Evolutionary conservation across 2,888 invertebrate genomes (phyloP).

Genomic region (Drosophila longiperda): DNA sequence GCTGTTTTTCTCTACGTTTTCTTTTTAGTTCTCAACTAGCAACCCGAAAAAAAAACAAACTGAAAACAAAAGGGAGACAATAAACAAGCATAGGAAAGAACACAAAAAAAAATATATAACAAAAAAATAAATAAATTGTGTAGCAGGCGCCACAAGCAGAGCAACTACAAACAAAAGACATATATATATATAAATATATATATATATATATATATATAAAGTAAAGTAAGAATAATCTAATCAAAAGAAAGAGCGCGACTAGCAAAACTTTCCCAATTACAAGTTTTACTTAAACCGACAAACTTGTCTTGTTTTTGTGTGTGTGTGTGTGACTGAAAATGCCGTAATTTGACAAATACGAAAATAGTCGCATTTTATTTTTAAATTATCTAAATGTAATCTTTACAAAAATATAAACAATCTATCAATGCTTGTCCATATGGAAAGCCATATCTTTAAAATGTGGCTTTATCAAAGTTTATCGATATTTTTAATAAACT

Average conservation of each 20-base stretch:
- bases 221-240: neutral
- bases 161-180: neutral
- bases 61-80: constrained; percentile 7
- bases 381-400: neutral
- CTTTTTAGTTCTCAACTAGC: constrained; percentile 51
- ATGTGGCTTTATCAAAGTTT: neutral
- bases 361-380: neutral
- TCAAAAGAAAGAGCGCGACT: neutral
- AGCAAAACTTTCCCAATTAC: neutral
- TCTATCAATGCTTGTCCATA: neutral
- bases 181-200: neutral
- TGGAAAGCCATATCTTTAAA: neutral
- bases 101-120: constrained; percentile 31
- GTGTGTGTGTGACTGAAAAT: neutral
- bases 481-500: neutral
- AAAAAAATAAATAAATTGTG: constrained; percentile 4
- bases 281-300: neutral
- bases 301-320: neutral
- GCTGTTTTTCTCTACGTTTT: constrained; percentile 41
- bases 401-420: neutral
- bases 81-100: neutral
- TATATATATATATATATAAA: neutral
- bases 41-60: constrained; percentile 40
- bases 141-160: neutral
- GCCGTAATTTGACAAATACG: neutral